Conservation (phyloP, 2,113 vertebrate species). For the Vidua macroura region DNA sequence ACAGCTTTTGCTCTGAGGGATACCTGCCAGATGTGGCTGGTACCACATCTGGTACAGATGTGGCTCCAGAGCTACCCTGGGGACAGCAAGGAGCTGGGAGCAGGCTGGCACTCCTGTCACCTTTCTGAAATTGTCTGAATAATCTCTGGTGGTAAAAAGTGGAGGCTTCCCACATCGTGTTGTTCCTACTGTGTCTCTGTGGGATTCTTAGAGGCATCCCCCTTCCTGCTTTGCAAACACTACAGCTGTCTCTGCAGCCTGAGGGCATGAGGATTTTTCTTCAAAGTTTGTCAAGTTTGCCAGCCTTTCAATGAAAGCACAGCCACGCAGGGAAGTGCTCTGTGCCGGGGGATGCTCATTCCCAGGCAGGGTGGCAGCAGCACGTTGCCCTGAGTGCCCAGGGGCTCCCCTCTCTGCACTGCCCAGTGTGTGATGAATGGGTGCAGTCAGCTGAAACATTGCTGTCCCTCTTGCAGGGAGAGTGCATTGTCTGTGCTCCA, state of each 20-base stretch:
- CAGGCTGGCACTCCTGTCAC: not conserved
- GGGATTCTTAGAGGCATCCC: not conserved
- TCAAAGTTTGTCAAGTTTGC: not conserved
- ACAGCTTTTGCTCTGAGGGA: not conserved
- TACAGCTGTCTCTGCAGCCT: not conserved
- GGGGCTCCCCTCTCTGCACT: not conserved
- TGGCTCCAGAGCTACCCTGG: not conserved
- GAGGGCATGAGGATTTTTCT: not conserved
- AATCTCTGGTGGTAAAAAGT: not conserved
- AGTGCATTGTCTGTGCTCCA: not conserved
- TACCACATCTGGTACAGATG: not conserved
- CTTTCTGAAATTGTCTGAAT: not conserved
- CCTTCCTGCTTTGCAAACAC: not conserved
- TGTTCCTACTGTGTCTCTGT: not conserved
- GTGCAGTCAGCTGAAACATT: not conserved
- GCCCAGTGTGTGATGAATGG: not conserved
- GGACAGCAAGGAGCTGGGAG: not conserved
- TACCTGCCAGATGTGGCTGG: not conserved
- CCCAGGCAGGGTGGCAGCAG: not conserved
- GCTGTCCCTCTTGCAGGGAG: not conserved
- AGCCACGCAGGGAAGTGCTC: rapidly evolving
- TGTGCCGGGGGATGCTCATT: not conserved
- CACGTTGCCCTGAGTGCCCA: rapidly evolving
- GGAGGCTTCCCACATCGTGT: not conserved
- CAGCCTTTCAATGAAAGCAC: not conserved